phyloP scores from a whole-genome alignment of 2,888 invertebrate species.

The Drosophila quinaria region DNA sequence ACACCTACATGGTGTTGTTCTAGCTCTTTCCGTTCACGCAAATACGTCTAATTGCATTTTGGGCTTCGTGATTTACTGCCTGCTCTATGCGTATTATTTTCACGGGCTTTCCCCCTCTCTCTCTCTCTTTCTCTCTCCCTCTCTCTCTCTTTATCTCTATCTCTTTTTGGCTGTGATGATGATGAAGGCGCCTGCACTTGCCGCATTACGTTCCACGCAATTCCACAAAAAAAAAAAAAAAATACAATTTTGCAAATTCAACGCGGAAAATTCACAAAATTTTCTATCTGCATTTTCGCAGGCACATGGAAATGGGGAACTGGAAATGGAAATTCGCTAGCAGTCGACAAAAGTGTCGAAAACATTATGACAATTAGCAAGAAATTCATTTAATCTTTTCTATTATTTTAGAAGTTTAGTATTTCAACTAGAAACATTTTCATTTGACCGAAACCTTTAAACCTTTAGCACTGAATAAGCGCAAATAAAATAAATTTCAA shows the following conservation, averaged over 20 bases:
- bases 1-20: neutral
- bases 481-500: too few species aligned
- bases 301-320: constrained; percentile 9
- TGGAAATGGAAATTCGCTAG: constrained; percentile 2
- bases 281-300: constrained; percentile 32
- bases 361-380: neutral
- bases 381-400: too few species aligned
- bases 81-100: constrained; percentile 50
- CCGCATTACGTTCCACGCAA: constrained; percentile 37
- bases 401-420: too few species aligned
- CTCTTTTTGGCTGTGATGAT: neutral
- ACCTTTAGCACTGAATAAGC: too few species aligned
- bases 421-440: too few species aligned
- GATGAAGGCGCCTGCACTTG: constrained; percentile 52
- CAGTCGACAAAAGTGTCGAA: constrained; percentile 14
- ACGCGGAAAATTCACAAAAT: constrained; percentile 26
- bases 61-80: constrained; percentile 62
- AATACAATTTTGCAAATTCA: constrained; percentile 9
- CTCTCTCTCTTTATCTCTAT: neutral
- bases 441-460: too few species aligned
- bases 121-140: constrained; percentile 5
- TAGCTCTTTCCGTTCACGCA: constrained; percentile 26
- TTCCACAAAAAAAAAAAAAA: neutral
- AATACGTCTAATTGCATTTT: constrained; percentile 78
- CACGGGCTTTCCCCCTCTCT: constrained; percentile 34